Percentiles rank a stretch among this genome's conserved stretches.
phyloP scores from a whole-genome alignment of 2,113 vertebrate species.

The Tinamus guttatus region DNA sequence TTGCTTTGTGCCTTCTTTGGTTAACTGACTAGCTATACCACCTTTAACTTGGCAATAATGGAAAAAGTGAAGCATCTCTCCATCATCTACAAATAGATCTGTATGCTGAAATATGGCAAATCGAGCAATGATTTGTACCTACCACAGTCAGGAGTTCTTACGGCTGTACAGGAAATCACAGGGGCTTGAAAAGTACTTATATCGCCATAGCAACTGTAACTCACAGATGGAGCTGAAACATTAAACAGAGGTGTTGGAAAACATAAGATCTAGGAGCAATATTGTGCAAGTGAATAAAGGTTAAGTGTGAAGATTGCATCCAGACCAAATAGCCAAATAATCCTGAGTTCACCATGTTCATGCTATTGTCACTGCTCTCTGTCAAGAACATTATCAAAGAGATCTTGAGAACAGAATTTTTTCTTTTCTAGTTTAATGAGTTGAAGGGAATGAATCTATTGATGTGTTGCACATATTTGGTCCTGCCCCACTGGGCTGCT shows the following conservation, averaged over 20 bases:
- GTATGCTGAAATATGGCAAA: background rate
- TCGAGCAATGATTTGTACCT: background rate
- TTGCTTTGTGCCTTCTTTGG: background rate
- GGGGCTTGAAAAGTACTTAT: constrained; percentile 73
- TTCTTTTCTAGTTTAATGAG: background rate
- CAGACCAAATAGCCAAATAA: background rate
- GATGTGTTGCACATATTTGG: background rate
- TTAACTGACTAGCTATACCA: background rate
- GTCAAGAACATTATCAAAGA: background rate
- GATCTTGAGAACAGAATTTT: background rate
- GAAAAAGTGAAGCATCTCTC: background rate
- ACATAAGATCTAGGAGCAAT: background rate
- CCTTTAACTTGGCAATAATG: background rate
- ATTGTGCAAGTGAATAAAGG: background rate
- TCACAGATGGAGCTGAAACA: constrained; percentile 65
- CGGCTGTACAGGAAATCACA: constrained; percentile 62
- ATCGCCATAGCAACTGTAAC: constrained; percentile 78
- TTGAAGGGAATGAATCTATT: background rate
- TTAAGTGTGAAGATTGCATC: background rate
- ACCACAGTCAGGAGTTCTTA: constrained; percentile 49
- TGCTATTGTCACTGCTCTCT: fast-evolving
- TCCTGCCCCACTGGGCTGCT: fast-evolving
- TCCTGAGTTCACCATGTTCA: background rate
- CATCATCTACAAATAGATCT: background rate
- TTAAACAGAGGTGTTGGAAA: background rate